phyloP scores from a whole-genome alignment of 2,113 vertebrate genomes.

The Rhinopomastus cyanomelas region DNA sequence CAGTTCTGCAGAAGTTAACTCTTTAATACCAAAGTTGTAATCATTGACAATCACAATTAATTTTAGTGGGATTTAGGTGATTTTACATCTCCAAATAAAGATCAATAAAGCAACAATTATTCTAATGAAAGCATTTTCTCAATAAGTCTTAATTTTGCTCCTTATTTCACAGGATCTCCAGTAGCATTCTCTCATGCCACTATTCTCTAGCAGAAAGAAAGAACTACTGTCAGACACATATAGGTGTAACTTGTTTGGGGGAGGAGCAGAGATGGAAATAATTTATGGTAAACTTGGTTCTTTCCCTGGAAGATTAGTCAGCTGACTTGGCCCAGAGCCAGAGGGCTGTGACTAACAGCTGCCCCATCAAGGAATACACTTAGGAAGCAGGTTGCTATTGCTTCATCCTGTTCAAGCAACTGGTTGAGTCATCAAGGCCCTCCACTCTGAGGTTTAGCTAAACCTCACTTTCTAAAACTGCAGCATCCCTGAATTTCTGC shows the following conservation, averaged over 20 bases:
- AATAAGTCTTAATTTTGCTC: not conserved
- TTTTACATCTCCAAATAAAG: not conserved
- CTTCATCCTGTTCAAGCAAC: slow-evolving; percentile 1
- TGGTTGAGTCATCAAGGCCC: not conserved
- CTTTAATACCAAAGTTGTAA: not conserved
- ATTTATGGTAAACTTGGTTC: not conserved
- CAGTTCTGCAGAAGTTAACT: not conserved
- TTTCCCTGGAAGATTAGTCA: not conserved
- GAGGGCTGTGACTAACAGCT: not conserved
- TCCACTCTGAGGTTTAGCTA: not conserved
- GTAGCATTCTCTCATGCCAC: not conserved
- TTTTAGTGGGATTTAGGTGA: not conserved
- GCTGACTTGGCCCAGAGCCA: not conserved
- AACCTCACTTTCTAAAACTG: not conserved
- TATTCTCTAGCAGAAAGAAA: not conserved
- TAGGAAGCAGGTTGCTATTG: not conserved
- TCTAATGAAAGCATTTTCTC: not conserved
- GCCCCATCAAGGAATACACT: not conserved
- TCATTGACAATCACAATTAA: not conserved
- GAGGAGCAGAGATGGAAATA: not conserved
- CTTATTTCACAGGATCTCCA: not conserved
- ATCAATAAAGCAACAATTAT: not conserved
- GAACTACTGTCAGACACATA: not conserved
- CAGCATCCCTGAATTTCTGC: not conserved
- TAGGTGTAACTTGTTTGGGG: not conserved